Evolutionary conservation across 2,888 invertebrate species (phyloP).

Genomic region (Pherbina coryleti): DNA sequence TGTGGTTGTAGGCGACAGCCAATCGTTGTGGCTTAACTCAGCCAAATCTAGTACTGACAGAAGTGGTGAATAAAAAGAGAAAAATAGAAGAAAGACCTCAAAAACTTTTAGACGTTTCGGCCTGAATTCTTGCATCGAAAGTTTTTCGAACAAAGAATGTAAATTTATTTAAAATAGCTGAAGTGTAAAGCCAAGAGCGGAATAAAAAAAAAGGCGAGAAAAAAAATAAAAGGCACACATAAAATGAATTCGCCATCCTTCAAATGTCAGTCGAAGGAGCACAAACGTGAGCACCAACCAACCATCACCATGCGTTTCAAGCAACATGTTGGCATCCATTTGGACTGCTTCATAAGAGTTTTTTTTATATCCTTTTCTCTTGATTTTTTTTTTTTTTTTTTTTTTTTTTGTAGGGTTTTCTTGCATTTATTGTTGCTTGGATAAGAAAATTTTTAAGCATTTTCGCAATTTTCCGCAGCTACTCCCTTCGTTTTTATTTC

Average conservation of each 20-base stretch:
- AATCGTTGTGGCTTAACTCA: not conserved
- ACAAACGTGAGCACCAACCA: too few relatives aligned
- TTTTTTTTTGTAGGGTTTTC: not conserved
- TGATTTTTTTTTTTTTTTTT: not conserved
- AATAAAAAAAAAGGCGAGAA: not conserved
- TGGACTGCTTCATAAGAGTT: not conserved
- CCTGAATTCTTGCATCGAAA: constrained; percentile 20
- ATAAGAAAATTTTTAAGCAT: not conserved
- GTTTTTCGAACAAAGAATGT: constrained; percentile 26
- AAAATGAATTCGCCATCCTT: not conserved
- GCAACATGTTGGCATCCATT: constrained; percentile 13
- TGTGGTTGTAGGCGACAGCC: too few relatives aligned
- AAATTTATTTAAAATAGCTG: constrained; percentile 34
- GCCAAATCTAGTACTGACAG: not conserved
- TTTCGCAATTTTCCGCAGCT: not conserved
- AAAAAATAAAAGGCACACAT: not conserved
- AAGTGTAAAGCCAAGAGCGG: constrained; percentile 11
- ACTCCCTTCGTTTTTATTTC: too few relatives aligned
- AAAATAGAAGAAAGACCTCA: too few relatives aligned
- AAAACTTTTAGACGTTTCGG: constrained; percentile 1
- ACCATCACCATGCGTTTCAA: too few relatives aligned
- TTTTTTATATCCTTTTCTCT: not conserved
- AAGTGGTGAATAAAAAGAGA: not conserved
- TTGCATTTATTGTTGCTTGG: not conserved
- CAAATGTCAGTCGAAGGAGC: not conserved